Base-by-base conservation (phyloP, 2,113 vertebrate genomes). In the Ammodytes marinus region DNA sequence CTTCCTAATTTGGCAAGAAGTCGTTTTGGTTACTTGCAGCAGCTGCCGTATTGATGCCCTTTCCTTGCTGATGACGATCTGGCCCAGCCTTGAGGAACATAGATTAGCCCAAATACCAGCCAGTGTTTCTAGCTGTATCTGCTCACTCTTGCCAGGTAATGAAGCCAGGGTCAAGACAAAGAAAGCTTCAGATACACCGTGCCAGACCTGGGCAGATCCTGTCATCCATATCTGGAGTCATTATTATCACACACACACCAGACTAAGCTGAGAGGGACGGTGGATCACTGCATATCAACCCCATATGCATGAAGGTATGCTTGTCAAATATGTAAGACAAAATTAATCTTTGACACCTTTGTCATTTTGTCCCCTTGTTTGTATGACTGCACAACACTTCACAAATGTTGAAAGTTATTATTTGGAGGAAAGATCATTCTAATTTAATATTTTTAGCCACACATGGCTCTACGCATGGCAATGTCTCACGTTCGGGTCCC, bases 61-160 rank as follows among this genome's bases (percentile, higher is more conserved):
- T 92, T 92, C 74, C 45, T 39, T 71, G 35, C 57, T 72, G 73
- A 71, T 75, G 60, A 59, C 53, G 63, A 85, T 89, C 74, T 81
- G 0, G 2, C 12, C 63, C 57, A 67, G 86, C 60, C 77, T 40
- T 3, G 17, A 47, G 59, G 64, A 70, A 91, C 60, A 86, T 69
- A 81, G 69, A 80, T 82, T 46, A 58, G 58, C 76, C 61, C 19
- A 90, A 90, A 89, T 90, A 91, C 86, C 89, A 90, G 75, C 69
- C 86, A 71, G 75, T 69, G 57, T 82, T 81, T 86, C 60, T 50
- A 39, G 58, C 61, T 60, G 85, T 89, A 88, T 92, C 88, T 83
- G 5, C 63, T 78, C 57, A 55, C 10, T 50, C 40, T 53, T 70
- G 47, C 50, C 39, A 47, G 45, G 66, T 75, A 74, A 87, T 77